Evolutionary conservation across 1,140 invertebrate species (phyloP), one percentile per base, ranked within the genome.

Genomic region (Phthorimaea operculella): DNA sequence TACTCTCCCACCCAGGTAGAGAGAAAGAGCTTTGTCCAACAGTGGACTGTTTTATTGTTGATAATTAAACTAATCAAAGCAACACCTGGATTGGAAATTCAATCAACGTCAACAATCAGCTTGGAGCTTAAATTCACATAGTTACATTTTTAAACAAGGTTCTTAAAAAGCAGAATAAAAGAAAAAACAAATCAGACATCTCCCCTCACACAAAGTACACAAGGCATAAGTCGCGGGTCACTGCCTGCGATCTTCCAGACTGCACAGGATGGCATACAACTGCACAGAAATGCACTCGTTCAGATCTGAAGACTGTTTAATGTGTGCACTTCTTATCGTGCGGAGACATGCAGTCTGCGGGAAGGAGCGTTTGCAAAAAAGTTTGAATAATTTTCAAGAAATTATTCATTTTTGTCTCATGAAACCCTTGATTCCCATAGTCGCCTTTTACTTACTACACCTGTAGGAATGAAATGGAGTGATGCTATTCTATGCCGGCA

Each of bases 291-390:
- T 58, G 47, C 44, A 51, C 59, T 55, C 47, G 33, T 39, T 10
- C 36, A 63, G 62, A 63, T 63, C 63, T 64, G 52, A 54, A 45
- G 59, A 58, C 58, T 42, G 58, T 68, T 64, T 72, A 74, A 75
- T 79, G 73, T 79, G 73, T 79, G 74, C 73, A 68, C 55, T 70
- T 74, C 74, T 79, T 81, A 79, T 81, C 78, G 68, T 54, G 51
- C 53, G 60, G 59, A 53, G 69, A 74, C 72, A 68, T 68, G 63
- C 74, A 70, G 65, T 65, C 66, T 71, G 53, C 33, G 14, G n/a
- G 33, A 21, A 9, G 66, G 57, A 76, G 51, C 0, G 72, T 52
- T 33, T 56, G 65, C 63, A 75, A 58, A 70, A 62, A 57, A 64
- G 52, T 21, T 33, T 2, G 4, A 47, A 16, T n/a, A 47, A 4